Evolutionary conservation across 2,888 invertebrate genomes (phyloP).

Genomic region (Hypsopygia costalis): DNA sequence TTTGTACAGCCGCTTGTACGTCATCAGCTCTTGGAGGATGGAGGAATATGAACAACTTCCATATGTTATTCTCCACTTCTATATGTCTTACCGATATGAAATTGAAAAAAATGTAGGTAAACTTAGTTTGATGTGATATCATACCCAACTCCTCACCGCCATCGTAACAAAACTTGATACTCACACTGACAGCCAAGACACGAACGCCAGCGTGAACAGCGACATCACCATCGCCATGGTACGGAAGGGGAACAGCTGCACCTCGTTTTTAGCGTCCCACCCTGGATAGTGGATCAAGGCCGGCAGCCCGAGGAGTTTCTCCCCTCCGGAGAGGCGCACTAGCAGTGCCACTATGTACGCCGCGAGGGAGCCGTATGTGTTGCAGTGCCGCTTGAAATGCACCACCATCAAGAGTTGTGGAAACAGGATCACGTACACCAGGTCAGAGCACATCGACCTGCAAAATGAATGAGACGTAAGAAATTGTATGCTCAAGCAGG

Average conservation of each 20-base stretch:
- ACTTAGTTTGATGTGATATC: no score
- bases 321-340: slow-evolving; percentile 92
- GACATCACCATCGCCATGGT: slow-evolving; percentile 97
- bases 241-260: slow-evolving; percentile 97
- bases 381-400: slow-evolving; percentile 95
- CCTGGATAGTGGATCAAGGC: slow-evolving; percentile 94
- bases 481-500: no score
- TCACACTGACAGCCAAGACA: slow-evolving; percentile 91
- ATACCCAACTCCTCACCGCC: no score
- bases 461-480: slow-evolving; percentile 13
- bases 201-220: slow-evolving; percentile 87
- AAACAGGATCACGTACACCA: slow-evolving; percentile 99
- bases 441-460: slow-evolving; percentile 98
- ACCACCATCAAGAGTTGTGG: slow-evolving; percentile 99
- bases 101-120: no score
- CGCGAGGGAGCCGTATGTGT: slow-evolving; percentile 97
- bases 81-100: no score
- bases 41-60: no score
- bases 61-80: no score
- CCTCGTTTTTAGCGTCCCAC: slow-evolving; percentile 87
- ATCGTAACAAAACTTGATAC: slow-evolving; percentile 24
- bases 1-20: no score
- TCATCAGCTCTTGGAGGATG: no score
- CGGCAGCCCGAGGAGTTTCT: slow-evolving; percentile 89
- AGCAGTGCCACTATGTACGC: slow-evolving; percentile 92